Evolutionary conservation across 2,888 invertebrate genomes (phyloP).

Genomic region (Rhingia rostrata): DNA sequence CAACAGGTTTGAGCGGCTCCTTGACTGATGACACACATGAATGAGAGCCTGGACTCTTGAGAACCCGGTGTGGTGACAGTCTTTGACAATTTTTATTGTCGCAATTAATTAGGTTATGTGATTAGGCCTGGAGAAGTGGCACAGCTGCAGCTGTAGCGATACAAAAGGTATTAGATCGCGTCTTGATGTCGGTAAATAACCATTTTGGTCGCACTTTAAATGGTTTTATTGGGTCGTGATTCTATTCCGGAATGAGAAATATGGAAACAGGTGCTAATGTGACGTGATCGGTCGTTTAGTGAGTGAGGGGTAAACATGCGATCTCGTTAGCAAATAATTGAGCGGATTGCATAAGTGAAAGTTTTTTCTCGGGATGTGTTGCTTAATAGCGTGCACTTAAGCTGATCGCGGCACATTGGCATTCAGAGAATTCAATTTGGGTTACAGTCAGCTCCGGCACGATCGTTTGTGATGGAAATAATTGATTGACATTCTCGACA

Average conservation of each 20-base stretch:
- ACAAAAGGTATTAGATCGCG: conserved; percentile 39
- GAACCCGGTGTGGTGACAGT: conserved; percentile 45
- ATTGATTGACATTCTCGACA: no score
- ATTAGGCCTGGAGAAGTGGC: conserved; percentile 12
- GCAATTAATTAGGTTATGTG: conserved; percentile 54
- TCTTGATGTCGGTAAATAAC: conserved; percentile 24
- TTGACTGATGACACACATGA: conserved; percentile 38
- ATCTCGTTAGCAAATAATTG: conserved; percentile 30
- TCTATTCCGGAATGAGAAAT: conserved; percentile 51
- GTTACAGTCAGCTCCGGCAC: no score
- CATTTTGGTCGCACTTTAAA: conserved; percentile 31
- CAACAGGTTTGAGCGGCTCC: conserved; percentile 37
- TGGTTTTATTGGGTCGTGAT: conserved; percentile 65
- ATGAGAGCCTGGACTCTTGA: conserved; percentile 14
- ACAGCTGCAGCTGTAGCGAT: conserved; percentile 24
- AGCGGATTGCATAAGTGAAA: conserved; percentile 26
- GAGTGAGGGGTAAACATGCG: conserved; percentile 10
- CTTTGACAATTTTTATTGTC: conserved; percentile 57
- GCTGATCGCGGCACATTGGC: no score
- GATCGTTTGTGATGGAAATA: no score
- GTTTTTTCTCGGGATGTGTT: conserved; percentile 6
- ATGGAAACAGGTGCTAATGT: conserved; percentile 60
- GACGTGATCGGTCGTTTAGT: conserved; percentile 52
- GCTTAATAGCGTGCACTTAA: neutral
- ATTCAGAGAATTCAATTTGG: no score